Conservation (phyloP, 37 sponge, comb jelly and placozoan species). For the Oopsacas minuta region DNA sequence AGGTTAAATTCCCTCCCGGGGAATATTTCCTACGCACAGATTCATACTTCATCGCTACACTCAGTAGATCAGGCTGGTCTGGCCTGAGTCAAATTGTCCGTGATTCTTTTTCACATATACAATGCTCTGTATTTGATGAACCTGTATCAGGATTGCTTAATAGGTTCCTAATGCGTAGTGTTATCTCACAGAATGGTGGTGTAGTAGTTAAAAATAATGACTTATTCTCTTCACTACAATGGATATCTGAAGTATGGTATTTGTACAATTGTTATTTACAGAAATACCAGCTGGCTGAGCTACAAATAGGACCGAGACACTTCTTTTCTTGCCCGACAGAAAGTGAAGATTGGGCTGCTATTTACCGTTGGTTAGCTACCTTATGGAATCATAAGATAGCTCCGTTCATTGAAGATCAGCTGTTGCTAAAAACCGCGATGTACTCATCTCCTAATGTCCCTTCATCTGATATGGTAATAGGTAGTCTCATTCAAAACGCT, state of each 20-base stretch:
- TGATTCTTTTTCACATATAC: conserved; percentile 38
- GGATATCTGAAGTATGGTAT: conserved; percentile 58
- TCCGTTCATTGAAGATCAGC: conserved; percentile 29
- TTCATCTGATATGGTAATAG: neutral
- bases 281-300: conserved; percentile 26
- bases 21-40: conserved; percentile 35
- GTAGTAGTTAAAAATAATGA: conserved; percentile 24
- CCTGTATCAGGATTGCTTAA: conserved; percentile 35
- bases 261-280: conserved; percentile 47
- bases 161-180: conserved; percentile 32
- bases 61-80: neutral
- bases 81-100: neutral
- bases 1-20: conserved; percentile 25
- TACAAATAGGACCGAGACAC: conserved; percentile 22
- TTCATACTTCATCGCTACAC: neutral
- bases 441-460: neutral
- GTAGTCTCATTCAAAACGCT: neutral
- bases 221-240: conserved; percentile 28
- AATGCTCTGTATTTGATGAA: conserved; percentile 29
- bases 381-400: conserved; percentile 52
- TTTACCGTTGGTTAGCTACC: conserved; percentile 37
- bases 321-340: conserved; percentile 26
- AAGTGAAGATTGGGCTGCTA: neutral
- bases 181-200: conserved; percentile 32
- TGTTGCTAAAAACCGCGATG: conserved; percentile 16